A percentile compares a stretch with the other conserved stretches of the same genome.
These are phyloP conservation scores for Mesorhabditis sp. DNA, from an alignment of 2,888 invertebrate genomes.

Conservation along the genomic window DNA sequence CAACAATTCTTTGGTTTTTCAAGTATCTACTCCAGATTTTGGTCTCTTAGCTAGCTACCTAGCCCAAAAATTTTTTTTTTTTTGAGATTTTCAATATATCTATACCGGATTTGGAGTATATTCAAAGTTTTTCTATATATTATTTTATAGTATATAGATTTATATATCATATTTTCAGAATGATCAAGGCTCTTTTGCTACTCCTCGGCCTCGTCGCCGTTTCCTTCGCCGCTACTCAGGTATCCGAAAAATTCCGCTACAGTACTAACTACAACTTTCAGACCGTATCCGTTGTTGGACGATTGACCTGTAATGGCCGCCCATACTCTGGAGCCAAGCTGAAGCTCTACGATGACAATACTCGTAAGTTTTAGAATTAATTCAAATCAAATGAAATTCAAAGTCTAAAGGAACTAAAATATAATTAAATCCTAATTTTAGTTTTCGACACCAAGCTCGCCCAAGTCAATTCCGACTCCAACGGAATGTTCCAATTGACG, in stretches of 20 bases:
- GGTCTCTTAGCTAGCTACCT: too few species aligned
- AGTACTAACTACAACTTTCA: not conserved
- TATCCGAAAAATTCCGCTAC: not conserved
- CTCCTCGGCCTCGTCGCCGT: not conserved
- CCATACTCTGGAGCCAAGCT: slow-evolving; percentile 1
- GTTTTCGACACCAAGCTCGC: slow-evolving; percentile 2
- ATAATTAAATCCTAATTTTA: too few species aligned
- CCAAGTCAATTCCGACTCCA: not conserved
- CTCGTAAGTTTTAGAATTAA: not conserved
- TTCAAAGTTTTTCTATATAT: too few species aligned
- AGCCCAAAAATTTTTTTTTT: too few species aligned
- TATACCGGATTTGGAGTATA: too few species aligned
- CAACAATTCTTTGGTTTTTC: too few species aligned
- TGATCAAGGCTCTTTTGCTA: not conserved
- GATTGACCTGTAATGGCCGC: not conserved
- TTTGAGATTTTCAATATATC: too few species aligned
- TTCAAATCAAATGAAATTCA: too few species aligned
- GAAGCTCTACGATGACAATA: not conserved
- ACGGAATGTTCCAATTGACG: slow-evolving; percentile 6
- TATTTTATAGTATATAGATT: too few species aligned
- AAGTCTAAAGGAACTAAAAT: too few species aligned
- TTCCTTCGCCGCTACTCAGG: not conserved
- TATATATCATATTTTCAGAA: not conserved
- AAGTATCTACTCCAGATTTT: too few species aligned
- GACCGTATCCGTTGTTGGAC: not conserved